Evolutionary conservation across 37 sponge, comb jelly and placozoan genomes (phyloP), one percentile per base, ranked within the genome.

Genomic region (Cliona cf. orientalis): DNA sequence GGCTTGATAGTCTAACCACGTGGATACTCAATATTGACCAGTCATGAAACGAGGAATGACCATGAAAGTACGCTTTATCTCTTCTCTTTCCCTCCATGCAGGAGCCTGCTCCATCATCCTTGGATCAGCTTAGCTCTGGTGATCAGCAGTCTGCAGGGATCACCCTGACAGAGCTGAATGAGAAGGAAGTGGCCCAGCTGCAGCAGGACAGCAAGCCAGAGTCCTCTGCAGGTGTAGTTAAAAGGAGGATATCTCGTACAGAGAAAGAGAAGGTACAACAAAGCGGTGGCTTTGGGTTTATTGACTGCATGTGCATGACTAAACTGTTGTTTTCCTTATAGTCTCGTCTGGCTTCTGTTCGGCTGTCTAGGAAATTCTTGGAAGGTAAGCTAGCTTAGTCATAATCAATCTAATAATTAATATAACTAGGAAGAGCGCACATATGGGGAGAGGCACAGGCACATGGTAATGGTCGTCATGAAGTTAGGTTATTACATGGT

Each of bases 301-400:
- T 61, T n/a, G 14, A 61, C 14, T 67, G 7, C 33, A 33, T 4
- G 6, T 35, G 36, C 38, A 9, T 36, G 7, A 37, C 14, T 67
- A 33, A 5, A 67, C 9, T 36, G 19, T 36, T 36, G 46, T 45
- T 29, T 2, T 2, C 60, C 33, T 25, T 75, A 21, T 55, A 79
- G 79, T 36, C 79, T 35, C 46, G 38, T 7, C 39, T 79, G 0
- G 23, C 66, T 5, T 49, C 39, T 21, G 66, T 66, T 66, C 45
- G 79, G 25, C 36, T 79, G 37, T 79, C 79, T 0, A 79, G 57
- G 81, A 80, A 58, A 0, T 43, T 42, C 19, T 71, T 69, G 58
- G 71, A 58, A 80, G 81, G 81, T 71, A 2, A 46, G 55, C 28
- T 49, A 49, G 14, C 14, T 14, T n/a, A n/a, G n/a, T n/a, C n/a